Base-by-base conservation (phyloP, 2,113 vertebrate genomes). In the Alethe diademata region DNA sequence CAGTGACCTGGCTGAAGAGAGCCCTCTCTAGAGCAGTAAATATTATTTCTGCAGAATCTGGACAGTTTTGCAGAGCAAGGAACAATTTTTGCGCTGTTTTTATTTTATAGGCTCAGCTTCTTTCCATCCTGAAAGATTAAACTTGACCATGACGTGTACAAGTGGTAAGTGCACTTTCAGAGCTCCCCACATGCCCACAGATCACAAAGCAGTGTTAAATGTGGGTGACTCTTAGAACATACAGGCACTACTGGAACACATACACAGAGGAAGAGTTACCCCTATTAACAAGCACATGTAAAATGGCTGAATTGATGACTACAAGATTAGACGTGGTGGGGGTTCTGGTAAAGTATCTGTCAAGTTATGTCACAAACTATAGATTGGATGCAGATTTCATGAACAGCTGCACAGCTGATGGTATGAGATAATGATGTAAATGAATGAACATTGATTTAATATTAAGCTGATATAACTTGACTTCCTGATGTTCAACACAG, bases 401-500 rank as follows among this genome's bases (percentile, higher is more conserved):
- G 53, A 94, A 94, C 58, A 97, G 78, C 93, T 95, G 84, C 81
- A 81, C 48, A 76, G 85, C 45, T 95, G 64, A 83, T 29, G 60
- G 48, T 54, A 91, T 40, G 69, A 93, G 36, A 94, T 81, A 93
- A 90, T 60, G 53, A 91, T 67, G 23, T 51, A 26, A 80, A 67
- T 14, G 56, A 69, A 86, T 28, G 65, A 95, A 56, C 35, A 84
- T 86, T 78, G 79, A 28, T 70, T 51, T 67, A 36, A 66, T 93
- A 90, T 87, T 80, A 92, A 86, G 17, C n/a, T 95, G 80, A 92
- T 92, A 53, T 36, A 92, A 94, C 38, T 43, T 89, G 88, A 95
- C 56, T 96, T 96, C 65, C 86, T 71, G 74, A 88, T 96, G 82
- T 92, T 91, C 62, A 81, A 35, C 19, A 47, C 22, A 18, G 19